These are phyloP conservation scores for Actenoides lindsayi DNA, from an alignment of 2,113 vertebrate genomes.

Conservation along the genomic window DNA sequence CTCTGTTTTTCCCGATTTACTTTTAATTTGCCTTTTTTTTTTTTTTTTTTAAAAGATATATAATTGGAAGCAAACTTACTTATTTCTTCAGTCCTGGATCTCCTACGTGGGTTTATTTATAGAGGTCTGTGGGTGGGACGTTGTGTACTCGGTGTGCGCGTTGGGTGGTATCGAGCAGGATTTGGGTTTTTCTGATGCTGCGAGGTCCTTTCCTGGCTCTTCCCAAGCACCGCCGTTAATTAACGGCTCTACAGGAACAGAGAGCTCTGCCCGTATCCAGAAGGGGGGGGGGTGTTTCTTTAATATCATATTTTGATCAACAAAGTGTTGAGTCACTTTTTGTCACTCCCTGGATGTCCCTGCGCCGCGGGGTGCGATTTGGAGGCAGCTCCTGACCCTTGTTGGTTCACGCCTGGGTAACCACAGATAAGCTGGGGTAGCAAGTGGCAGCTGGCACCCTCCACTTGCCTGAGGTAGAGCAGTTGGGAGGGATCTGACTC, in stretches of 20 bases:
- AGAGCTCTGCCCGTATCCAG: not conserved
- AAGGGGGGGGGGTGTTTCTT: not conserved
- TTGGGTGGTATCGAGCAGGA: not conserved
- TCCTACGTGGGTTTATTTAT: conserved; percentile 75
- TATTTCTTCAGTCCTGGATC: conserved; percentile 43
- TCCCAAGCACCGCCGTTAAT: not conserved
- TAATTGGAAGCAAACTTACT: conserved; percentile 38
- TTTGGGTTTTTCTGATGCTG: conserved; percentile 1
- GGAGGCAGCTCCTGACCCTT: not conserved
- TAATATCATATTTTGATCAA: fast-evolving
- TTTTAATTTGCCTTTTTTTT: not conserved
- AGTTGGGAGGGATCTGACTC: not conserved
- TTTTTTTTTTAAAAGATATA: not conserved
- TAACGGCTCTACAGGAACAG: not conserved
- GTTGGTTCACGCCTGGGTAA: fast-evolving
- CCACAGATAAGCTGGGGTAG: not conserved
- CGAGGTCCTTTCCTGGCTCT: not conserved
- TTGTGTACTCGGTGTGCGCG: conserved; percentile 8
- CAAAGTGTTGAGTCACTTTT: not conserved
- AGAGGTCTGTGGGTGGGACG: conserved; percentile 65
- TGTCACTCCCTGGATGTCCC: not conserved
- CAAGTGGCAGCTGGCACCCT: fast-evolving
- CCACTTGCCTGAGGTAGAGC: not conserved
- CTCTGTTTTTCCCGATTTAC: not conserved
- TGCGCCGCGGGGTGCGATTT: fast-evolving